Evolutionary conservation across 2,797 vertebrate genomes (phyloP).

Genomic region (Zenarchopterus dispar): DNA sequence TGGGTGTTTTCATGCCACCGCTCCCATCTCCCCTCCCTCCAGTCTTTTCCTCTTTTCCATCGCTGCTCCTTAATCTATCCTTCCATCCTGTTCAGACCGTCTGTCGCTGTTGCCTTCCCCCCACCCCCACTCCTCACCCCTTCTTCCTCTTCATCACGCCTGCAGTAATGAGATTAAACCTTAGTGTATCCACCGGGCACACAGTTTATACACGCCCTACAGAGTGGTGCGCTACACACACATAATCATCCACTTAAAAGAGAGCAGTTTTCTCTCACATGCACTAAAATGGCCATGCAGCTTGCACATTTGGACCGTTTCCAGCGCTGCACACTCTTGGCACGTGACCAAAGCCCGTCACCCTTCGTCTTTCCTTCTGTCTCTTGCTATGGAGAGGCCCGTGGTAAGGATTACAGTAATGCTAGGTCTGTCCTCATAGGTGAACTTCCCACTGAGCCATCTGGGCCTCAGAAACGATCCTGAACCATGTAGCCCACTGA

Average conservation of each 20-base stretch:
- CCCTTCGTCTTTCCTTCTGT: conserved; percentile 53
- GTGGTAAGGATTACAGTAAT: conserved; percentile 78
- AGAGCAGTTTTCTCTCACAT: conserved; percentile 42
- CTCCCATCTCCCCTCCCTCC: conserved; percentile 60
- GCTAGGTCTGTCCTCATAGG: conserved; percentile 75
- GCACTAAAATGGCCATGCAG: conserved; percentile 56
- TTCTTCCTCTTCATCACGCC: conserved; percentile 71
- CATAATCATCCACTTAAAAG: conserved; percentile 64
- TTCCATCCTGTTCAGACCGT: conserved; percentile 76
- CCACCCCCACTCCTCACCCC: conserved; percentile 25
- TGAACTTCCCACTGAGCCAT: conserved; percentile 77
- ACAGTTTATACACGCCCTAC: conserved; percentile 39
- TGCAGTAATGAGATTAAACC: conserved; percentile 84
- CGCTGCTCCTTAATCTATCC: conserved; percentile 75
- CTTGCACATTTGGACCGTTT: conserved; percentile 66
- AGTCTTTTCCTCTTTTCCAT: conserved; percentile 44
- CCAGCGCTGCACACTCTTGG: conserved; percentile 61
- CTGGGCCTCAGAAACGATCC: conserved; percentile 67
- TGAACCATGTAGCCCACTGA: conserved; percentile 5
- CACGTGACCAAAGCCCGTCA: conserved; percentile 63
- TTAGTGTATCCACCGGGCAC: conserved; percentile 65
- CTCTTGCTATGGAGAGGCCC: conserved; percentile 69
- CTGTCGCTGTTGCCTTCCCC: conserved; percentile 65
- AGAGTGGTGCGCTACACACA: conserved; percentile 40
- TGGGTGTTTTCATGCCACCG: conserved; percentile 69